Conservation (phyloP, 30 jellyfish, hydroid and myxozoan species). For the Turritopsis rubra region DNA sequence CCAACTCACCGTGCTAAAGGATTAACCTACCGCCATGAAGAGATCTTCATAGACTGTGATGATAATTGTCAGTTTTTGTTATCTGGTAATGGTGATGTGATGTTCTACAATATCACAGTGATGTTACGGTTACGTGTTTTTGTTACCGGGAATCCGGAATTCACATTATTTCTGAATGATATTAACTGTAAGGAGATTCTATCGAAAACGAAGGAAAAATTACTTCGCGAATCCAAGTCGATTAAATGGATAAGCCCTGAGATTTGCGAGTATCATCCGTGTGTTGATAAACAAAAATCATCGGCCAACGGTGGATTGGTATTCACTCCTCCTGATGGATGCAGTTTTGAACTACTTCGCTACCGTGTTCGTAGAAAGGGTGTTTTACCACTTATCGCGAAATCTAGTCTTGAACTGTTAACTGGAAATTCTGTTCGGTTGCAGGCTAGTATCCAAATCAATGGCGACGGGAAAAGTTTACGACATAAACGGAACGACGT, state of each 20-base stretch:
- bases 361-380: constrained; percentile 38
- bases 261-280: constrained; percentile 68
- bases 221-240: constrained; percentile 14
- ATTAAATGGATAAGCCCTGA: constrained; percentile 49
- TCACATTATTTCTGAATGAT: constrained; percentile 52
- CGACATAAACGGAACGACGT: constrained; percentile 47
- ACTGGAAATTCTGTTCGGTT: constrained; percentile 52
- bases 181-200: constrained; percentile 31
- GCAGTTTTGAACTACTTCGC: constrained; percentile 82
- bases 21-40: constrained; percentile 70
- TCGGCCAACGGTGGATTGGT: constrained; percentile 60
- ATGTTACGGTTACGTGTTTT: constrained; percentile 61
- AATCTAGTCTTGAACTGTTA: constrained; percentile 48
- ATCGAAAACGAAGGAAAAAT: constrained; percentile 26
- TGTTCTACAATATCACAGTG: constrained; percentile 58
- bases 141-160: constrained; percentile 60
- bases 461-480: constrained; percentile 50
- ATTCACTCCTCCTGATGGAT: constrained; percentile 88
- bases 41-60: constrained; percentile 73
- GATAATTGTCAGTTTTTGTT: constrained; percentile 70
- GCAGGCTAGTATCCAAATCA: constrained; percentile 57
- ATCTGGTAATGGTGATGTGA: constrained; percentile 72
- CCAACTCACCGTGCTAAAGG: constrained; percentile 73
- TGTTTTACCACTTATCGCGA: constrained; percentile 46
- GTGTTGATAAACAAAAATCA: constrained; percentile 42